phyloP scores from a whole-genome alignment of 2,113 vertebrate genomes.

The Chaenogobius annularis region DNA sequence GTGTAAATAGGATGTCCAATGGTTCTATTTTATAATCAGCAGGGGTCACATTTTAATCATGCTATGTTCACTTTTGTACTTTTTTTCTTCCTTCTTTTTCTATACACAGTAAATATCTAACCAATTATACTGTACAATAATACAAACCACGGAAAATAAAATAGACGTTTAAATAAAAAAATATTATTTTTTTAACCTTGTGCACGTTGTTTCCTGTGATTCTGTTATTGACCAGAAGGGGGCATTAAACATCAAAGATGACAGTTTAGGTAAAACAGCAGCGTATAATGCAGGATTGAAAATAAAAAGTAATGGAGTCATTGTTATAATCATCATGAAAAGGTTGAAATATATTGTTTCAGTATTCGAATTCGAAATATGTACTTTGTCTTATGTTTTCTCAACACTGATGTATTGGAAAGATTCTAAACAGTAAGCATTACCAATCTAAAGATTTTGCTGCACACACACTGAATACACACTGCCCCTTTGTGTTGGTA shows the following conservation, averaged over 20 bases:
- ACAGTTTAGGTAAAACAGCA: neutral
- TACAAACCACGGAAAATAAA: slow-evolving; percentile 39
- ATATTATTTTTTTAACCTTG: slow-evolving; percentile 48
- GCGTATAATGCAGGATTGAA: neutral
- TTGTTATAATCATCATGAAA: neutral
- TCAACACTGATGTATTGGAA: no score
- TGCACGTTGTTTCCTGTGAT: slow-evolving; percentile 7
- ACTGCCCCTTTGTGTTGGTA: neutral
- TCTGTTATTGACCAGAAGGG: slow-evolving; percentile 51
- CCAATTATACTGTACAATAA: slow-evolving; percentile 27
- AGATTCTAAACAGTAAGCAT: neutral
- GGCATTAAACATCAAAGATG: slow-evolving; percentile 38
- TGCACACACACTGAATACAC: no score
- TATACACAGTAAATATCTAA: slow-evolving; percentile 32
- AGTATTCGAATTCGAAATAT: neutral
- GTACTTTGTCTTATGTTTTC: no score
- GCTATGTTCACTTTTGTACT: slow-evolving; percentile 25
- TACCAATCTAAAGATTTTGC: neutral
- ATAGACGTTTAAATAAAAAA: slow-evolving; percentile 58
- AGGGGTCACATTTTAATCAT: slow-evolving; percentile 28
- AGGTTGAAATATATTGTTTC: neutral
- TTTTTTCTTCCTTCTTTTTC: no score
- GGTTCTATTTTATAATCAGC: slow-evolving; percentile 33
- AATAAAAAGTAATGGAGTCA: neutral
- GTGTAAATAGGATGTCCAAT: slow-evolving; percentile 49